Conservation (phyloP, 2,113 vertebrate genomes). For the Pycnonotus jocosus region DNA sequence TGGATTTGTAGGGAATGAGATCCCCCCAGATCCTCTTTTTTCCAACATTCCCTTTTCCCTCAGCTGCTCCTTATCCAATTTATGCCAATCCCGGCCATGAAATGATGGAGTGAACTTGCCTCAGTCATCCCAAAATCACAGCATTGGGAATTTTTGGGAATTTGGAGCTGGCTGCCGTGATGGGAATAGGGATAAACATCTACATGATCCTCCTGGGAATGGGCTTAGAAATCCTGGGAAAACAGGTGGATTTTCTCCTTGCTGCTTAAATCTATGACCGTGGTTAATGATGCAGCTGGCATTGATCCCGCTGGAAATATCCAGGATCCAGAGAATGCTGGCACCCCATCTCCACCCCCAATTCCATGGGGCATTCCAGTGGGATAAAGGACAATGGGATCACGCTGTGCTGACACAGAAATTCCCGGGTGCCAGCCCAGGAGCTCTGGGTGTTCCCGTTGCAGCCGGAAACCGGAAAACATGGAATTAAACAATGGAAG, state of each 20-base stretch:
- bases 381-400: not conserved
- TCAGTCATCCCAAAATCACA: fast-evolving
- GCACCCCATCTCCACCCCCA: not conserved
- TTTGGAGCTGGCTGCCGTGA: fast-evolving
- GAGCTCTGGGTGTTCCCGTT: not conserved
- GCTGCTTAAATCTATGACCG: not conserved
- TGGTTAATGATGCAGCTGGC: not conserved
- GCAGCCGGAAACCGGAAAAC: not conserved
- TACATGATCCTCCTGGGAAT: not conserved
- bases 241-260: not conserved
- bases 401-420: fast-evolving
- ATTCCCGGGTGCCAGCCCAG: not conserved
- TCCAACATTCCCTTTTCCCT: not conserved
- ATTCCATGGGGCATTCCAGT: fast-evolving
- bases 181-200: not conserved
- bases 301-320: not conserved
- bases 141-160: not conserved
- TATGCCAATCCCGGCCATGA: not conserved
- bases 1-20: not conserved
- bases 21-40: not conserved
- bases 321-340: not conserved
- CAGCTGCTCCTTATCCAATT: not conserved
- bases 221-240: not conserved
- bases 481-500: not conserved
- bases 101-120: not conserved